Evolutionary conservation across 2,888 invertebrate genomes (phyloP).

Genomic region (Dryocosmus kuriphilus): DNA sequence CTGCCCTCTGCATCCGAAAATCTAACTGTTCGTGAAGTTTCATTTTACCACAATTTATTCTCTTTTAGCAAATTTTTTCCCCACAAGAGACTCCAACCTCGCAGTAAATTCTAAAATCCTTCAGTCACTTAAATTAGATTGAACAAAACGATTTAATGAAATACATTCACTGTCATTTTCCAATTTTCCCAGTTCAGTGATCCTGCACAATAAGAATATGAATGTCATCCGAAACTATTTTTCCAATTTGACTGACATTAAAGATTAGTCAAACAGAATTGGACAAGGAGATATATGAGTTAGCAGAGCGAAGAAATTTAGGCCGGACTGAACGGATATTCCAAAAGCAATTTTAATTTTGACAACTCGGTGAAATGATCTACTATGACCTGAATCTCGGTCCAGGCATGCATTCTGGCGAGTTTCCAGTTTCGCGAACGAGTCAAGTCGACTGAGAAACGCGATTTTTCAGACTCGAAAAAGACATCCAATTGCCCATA

Average conservation of each 20-base stretch:
- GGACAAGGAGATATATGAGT: slow-evolving; percentile 25
- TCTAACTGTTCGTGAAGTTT: slow-evolving; percentile 33
- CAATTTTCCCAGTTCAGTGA: too few species aligned
- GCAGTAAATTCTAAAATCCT: neutral
- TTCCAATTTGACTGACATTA: slow-evolving; percentile 5
- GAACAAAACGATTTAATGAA: too few species aligned
- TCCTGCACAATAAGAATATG: neutral
- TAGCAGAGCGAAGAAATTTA: neutral
- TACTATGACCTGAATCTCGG: slow-evolving; percentile 25
- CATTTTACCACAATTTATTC: slow-evolving; percentile 34
- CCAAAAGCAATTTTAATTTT: slow-evolving; percentile 40
- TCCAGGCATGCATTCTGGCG: slow-evolving; percentile 17
- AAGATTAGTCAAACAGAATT: slow-evolving; percentile 16
- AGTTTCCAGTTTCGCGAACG: slow-evolving; percentile 18
- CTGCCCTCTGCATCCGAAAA: neutral
- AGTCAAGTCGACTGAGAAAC: neutral
- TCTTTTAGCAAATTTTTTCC: neutral
- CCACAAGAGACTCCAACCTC: neutral
- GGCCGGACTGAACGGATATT: slow-evolving; percentile 29
- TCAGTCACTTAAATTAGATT: neutral
- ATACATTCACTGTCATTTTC: too few species aligned
- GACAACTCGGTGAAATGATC: slow-evolving; percentile 33
- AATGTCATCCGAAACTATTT: neutral
- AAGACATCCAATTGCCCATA: slow-evolving; percentile 31
- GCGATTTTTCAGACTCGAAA: slow-evolving; percentile 22